Percentiles rank a stretch among this genome's conserved stretches.
Evolutionary conservation across 92 coral and sea anemone species (phyloP).

Genomic region (Epizoanthus scotinus): DNA sequence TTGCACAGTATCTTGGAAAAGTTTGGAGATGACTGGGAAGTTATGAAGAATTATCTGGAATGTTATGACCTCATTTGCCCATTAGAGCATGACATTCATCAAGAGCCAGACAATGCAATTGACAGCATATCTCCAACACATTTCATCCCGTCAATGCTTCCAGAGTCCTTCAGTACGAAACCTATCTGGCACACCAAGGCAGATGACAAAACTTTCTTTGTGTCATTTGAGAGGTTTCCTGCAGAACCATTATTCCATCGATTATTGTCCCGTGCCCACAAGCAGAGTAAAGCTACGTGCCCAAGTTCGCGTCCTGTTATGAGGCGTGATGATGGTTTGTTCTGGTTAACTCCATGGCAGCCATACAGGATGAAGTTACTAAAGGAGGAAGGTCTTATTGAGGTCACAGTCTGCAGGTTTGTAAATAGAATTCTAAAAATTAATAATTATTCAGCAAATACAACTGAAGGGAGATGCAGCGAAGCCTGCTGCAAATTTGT

Average conservation of each 20-base stretch:
- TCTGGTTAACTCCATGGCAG: conserved; percentile 49
- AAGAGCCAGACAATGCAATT: background rate
- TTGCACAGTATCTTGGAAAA: conserved; percentile 41
- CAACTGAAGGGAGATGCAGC: too few species aligned
- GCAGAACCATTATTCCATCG: conserved; percentile 67
- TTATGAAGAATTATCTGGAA: conserved; percentile 52
- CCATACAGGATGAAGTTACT: conserved; percentile 48
- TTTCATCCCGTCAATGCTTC: conserved; percentile 66
- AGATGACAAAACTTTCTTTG: conserved; percentile 44
- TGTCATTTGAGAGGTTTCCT: conserved; percentile 52
- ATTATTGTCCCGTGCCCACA: conserved; percentile 60
- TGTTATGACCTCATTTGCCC: conserved; percentile 63
- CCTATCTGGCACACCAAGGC: conserved; percentile 39
- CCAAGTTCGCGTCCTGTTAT: conserved; percentile 21
- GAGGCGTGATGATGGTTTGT: conserved; percentile 52
- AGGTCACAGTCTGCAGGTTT: conserved; percentile 51
- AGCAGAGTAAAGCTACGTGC: conserved; percentile 35
- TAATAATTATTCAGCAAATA: too few species aligned
- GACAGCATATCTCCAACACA: conserved; percentile 30
- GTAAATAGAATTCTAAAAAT: background rate
- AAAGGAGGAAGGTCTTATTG: conserved; percentile 52
- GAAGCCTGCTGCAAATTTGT: too few species aligned
- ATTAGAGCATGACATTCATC: conserved; percentile 17
- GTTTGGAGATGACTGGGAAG: conserved; percentile 25
- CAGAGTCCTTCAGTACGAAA: conserved; percentile 25